Evolutionary conservation across 2,888 invertebrate species (phyloP).

Genomic region (Melikaiella ostensackeni): DNA sequence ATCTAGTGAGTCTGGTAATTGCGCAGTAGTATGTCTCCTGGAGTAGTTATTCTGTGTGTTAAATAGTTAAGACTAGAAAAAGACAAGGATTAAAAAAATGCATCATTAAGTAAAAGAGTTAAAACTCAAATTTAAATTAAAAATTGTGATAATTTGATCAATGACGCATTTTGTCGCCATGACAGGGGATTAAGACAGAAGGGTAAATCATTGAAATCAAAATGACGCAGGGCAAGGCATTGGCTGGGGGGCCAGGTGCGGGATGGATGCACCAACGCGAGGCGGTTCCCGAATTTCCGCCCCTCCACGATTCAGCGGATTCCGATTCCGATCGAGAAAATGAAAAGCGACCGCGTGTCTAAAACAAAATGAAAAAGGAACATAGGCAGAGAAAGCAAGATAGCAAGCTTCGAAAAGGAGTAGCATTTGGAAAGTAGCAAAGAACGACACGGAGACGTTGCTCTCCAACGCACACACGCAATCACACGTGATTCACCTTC

Average conservation of each 20-base stretch:
- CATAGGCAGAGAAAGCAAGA: constrained; percentile 32
- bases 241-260: constrained; percentile 75
- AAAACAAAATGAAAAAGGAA: constrained; percentile 55
- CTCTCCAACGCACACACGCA: constrained; percentile 54
- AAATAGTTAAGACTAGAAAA: not conserved
- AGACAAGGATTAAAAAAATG: not conserved
- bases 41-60: constrained; percentile 5
- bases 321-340: constrained; percentile 76
- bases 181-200: constrained; percentile 66
- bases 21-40: not conserved
- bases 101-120: not conserved
- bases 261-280: constrained; percentile 78
- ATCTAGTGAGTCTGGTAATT: not conserved
- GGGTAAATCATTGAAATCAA: constrained; percentile 65
- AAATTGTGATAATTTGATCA: constrained; percentile 50
- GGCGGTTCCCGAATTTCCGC: constrained; percentile 77
- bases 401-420: too few relatives aligned
- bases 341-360: constrained; percentile 75
- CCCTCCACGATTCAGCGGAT: constrained; percentile 75
- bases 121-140: not conserved
- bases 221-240: constrained; percentile 75
- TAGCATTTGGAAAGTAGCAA: not conserved
- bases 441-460: constrained; percentile 41
- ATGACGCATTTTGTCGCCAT: constrained; percentile 67
- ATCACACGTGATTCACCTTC: constrained; percentile 27